Evolutionary conservation across 2,888 invertebrate genomes (phyloP).

Genomic region (Sceliomorpha sp.): DNA sequence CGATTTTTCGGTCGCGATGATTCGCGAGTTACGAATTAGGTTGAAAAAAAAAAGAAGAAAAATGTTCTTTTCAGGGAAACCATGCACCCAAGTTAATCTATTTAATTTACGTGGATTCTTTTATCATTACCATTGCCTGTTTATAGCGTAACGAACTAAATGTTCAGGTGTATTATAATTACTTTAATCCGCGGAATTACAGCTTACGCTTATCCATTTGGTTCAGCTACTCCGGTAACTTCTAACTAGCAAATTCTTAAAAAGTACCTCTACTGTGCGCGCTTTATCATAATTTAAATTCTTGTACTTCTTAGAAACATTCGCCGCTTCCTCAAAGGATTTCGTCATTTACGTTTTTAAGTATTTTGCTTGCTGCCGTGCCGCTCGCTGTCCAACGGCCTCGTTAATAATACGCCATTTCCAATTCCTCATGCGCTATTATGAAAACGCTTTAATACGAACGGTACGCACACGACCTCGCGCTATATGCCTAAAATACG

Average conservation of each 20-base stretch:
- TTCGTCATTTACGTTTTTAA: too few relatives aligned
- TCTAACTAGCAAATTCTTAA: slow-evolving; percentile 15
- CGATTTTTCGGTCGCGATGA: too few relatives aligned
- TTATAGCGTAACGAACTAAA: slow-evolving; percentile 20
- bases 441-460: not conserved
- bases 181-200: slow-evolving; percentile 22
- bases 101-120: slow-evolving; percentile 21
- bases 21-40: not conserved
- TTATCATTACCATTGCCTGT: slow-evolving; percentile 27
- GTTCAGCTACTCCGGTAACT: slow-evolving; percentile 18
- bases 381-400: too few relatives aligned
- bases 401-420: too few relatives aligned
- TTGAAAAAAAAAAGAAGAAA: too few relatives aligned
- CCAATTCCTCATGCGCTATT: too few relatives aligned
- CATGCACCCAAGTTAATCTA: slow-evolving; percentile 7
- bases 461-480: too few relatives aligned
- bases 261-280: slow-evolving; percentile 3
- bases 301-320: not conserved
- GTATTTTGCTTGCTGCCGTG: not conserved
- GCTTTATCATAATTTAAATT: slow-evolving; percentile 15
- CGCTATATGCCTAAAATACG: too few relatives aligned
- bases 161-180: slow-evolving; percentile 24
- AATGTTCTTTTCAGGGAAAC: slow-evolving; percentile 9
- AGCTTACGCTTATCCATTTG: slow-evolving; percentile 21
- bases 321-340: too few relatives aligned